Evolutionary conservation across 2,888 invertebrate genomes (phyloP).

Genomic region (Lycaena phlaeas): DNA sequence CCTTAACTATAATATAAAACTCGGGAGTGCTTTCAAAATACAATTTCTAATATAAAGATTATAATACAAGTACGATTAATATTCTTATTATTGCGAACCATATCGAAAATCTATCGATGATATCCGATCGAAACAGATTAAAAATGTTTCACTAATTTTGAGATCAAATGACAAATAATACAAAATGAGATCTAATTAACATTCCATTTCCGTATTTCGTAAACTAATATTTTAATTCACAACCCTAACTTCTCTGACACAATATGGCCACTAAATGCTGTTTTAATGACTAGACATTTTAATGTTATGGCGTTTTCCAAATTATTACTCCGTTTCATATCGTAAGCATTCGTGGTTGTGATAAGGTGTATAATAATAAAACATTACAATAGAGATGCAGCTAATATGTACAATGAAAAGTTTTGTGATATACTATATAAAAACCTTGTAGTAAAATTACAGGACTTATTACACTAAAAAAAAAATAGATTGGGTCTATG

Average conservation of each 20-base stretch:
- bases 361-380: neutral
- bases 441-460: too few relatives aligned
- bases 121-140: conserved; percentile 5
- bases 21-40: conserved; percentile 7
- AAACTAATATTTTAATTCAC: conserved; percentile 64
- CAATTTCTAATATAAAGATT: conserved; percentile 29
- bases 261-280: conserved; percentile 43
- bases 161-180: conserved; percentile 54
- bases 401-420: neutral
- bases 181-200: conserved; percentile 54
- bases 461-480: too few relatives aligned
- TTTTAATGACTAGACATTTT: conserved; percentile 33
- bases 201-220: conserved; percentile 38
- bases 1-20: conserved; percentile 29
- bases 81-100: conserved; percentile 10
- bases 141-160: conserved; percentile 34
- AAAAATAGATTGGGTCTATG: too few relatives aligned
- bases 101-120: conserved; percentile 4
- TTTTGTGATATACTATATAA: neutral
- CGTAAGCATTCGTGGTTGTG: conserved; percentile 1
- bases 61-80: conserved; percentile 6
- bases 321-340: conserved; percentile 7
- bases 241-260: conserved; percentile 58
- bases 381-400: neutral
- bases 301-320: conserved; percentile 44